A percentile compares a stretch with the other conserved stretches of the same genome.
Evolutionary conservation across 2,888 invertebrate species (phyloP).

Genomic region (Abrostola tripartita): DNA sequence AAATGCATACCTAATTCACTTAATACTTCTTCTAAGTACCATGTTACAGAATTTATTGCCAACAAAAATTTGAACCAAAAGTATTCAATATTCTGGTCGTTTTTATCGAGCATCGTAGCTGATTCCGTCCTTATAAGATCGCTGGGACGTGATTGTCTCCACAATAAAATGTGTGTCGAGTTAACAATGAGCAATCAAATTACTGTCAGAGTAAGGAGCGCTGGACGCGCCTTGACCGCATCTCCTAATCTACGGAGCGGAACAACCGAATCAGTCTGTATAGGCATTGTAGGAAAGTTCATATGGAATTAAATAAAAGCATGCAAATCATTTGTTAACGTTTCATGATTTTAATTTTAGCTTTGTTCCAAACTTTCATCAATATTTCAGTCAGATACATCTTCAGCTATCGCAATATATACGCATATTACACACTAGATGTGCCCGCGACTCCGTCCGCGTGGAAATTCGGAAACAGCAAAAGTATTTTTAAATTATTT

Average conservation of each 20-base stretch:
- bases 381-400: too few species aligned
- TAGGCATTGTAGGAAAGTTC: slow-evolving; percentile 8
- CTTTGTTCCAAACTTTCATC: too few species aligned
- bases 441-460: too few species aligned
- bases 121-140: slow-evolving; percentile 49
- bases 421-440: too few species aligned
- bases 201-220: slow-evolving; percentile 71
- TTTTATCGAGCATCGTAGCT: slow-evolving; percentile 13
- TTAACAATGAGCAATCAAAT: slow-evolving; percentile 87
- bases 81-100: neutral
- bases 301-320: neutral
- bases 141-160: slow-evolving; percentile 76
- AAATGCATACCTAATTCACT: too few species aligned
- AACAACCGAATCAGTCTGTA: slow-evolving; percentile 42
- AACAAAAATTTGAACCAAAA: too few species aligned
- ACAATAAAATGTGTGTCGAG: slow-evolving; percentile 79
- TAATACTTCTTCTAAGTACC: too few species aligned
- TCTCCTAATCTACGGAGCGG: slow-evolving; percentile 60
- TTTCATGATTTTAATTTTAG: too few species aligned
- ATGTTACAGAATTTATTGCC: too few species aligned
- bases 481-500: too few species aligned
- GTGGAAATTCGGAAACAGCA: too few species aligned
- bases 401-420: too few species aligned
- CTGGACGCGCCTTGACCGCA: slow-evolving; percentile 72
- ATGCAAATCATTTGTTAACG: neutral